Base-by-base conservation (phyloP, 2,797 vertebrate species). In the Hipposideros larvatus region DNA sequence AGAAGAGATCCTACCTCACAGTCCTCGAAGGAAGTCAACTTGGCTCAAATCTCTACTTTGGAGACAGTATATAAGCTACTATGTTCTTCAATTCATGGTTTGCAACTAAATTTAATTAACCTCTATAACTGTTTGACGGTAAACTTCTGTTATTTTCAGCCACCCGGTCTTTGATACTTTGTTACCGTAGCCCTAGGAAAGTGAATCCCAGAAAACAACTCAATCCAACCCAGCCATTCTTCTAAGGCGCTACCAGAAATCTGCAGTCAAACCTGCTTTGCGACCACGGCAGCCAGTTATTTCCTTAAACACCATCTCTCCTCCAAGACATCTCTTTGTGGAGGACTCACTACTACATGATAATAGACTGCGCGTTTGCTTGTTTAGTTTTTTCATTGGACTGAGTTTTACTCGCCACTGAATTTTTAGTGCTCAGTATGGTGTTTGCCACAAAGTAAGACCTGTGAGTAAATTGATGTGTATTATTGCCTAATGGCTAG, bases 371-470 rank as follows among this genome's bases (percentile, higher is more conserved):
- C 16, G 31, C 5, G 10, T 84, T 80, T 65, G 24, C 16, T 73
- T 21, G 70, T 68, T 59, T 7, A 21, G 24, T 46, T 24, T 34
- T 28, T 14, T 65, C 37, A 11, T 11, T 70, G 26, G 37, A 43
- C 46, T 65, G 7, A 9, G 19, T 31, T 26, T 84, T 46, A 68
- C 4, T 37, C 6, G 31, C 46, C 37, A 9, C 24, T n/a, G n/a
- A 75, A 46, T 10, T 90, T 83, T 75, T 63, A 66, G 53, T 75
- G 59, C 16, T 31, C 21, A 13, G 4, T 5, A 65, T 22, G 19
- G 43, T 85, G 19, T 90, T 82, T 89, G 73, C 10, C 31, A 95
- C 24, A 82, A 95, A 92, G 22, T 37, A 73, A 89, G 15, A 46
- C 34, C n/a, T 70, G 1, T 65, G 51, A 57, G 26, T 63, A 91